Evolutionary conservation across 2,113 vertebrate genomes (phyloP).

Genomic region (Thalassarche chlororhynchos): DNA sequence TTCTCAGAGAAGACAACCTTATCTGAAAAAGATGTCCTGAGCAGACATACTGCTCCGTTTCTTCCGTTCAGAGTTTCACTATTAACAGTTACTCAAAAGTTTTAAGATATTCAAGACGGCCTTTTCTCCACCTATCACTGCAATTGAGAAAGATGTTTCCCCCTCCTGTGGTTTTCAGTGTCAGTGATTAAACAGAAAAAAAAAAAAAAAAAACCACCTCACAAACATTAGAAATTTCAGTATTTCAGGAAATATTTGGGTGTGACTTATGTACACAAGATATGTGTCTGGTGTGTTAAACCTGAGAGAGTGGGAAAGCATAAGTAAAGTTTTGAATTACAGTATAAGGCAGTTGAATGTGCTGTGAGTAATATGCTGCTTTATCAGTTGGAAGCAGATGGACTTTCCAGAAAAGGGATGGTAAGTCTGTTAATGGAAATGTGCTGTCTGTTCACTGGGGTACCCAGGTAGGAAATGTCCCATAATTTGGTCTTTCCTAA

Average conservation of each 20-base stretch:
- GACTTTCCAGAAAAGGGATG: background rate
- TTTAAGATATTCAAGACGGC: background rate
- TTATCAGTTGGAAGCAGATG: constrained; percentile 30
- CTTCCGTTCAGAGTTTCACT: background rate
- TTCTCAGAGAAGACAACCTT: background rate
- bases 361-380: background rate
- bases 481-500: background rate
- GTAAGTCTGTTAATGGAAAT: background rate
- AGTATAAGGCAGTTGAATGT: background rate
- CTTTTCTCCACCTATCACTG: background rate
- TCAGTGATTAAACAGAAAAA: background rate
- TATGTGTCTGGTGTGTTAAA: background rate
- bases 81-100: background rate
- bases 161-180: background rate
- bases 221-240: background rate
- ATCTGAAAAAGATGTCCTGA: background rate
- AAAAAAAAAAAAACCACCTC: background rate
- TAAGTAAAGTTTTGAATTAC: background rate
- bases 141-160: background rate
- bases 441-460: background rate
- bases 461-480: background rate
- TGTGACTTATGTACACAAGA: background rate
- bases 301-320: background rate
- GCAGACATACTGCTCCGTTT: background rate
- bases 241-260: background rate